Conservation (phyloP, 2,113 vertebrate genomes). For the Etheostoma cragini region DNA sequence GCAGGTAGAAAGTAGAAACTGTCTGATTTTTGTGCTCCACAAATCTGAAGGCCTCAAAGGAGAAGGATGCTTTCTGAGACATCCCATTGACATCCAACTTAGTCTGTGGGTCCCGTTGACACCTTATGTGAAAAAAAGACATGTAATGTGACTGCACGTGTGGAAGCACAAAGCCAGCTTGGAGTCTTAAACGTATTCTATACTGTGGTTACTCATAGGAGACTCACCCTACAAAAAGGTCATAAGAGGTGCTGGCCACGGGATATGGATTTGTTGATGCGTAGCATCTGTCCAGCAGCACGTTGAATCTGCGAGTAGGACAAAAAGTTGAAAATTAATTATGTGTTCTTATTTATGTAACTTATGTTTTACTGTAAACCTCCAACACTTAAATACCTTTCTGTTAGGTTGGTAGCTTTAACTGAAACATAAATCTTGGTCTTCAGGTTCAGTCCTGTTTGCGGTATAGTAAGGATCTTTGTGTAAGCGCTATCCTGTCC, state of each 20-base stretch:
- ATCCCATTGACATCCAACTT: conserved; percentile 68
- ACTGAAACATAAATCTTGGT: conserved; percentile 82
- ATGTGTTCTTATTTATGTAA: background rate
- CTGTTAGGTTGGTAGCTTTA: conserved; percentile 79
- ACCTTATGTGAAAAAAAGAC: conserved; percentile 59
- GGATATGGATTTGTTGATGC: conserved; percentile 72
- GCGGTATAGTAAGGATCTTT: conserved; percentile 53
- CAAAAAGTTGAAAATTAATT: conserved; percentile 3
- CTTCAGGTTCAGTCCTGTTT: conserved; percentile 77
- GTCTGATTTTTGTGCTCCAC: conserved; percentile 75
- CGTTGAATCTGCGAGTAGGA: conserved; percentile 76
- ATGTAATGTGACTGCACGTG: background rate
- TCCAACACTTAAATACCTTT: conserved; percentile 61
- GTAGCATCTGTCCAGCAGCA: conserved; percentile 84
- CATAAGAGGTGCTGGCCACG: conserved; percentile 54
- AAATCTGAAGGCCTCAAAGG: conserved; percentile 86
- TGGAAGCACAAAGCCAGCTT: background rate
- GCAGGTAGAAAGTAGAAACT: conserved; percentile 83
- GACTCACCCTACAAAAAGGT: conserved; percentile 85
- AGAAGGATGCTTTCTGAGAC: conserved; percentile 74
- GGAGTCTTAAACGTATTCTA: background rate
- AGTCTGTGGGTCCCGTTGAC: conserved; percentile 77
- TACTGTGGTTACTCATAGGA: background rate
- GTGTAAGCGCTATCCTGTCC: conserved; percentile 39
- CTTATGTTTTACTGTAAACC: background rate